phyloP scores from a whole-genome alignment of 1,140 invertebrate genomes.

The Anoplophora glabripennis region DNA sequence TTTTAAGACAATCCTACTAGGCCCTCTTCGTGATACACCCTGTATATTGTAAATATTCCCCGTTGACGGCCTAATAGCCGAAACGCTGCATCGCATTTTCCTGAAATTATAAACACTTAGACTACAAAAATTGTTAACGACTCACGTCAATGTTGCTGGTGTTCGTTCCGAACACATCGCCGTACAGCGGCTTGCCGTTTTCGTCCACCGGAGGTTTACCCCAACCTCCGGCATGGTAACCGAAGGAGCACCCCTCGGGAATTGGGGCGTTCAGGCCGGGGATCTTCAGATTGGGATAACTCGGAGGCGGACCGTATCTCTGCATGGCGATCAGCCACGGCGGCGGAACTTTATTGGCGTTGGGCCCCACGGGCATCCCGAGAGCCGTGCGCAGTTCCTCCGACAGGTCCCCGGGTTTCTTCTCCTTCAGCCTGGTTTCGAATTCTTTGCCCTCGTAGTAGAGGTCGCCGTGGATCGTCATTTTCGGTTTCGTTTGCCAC shows the following conservation, averaged over 20 bases:
- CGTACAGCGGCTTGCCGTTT: constrained; percentile 94
- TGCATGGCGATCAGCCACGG: constrained; percentile 99
- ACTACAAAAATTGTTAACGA: constrained; percentile 13
- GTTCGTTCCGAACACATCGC: constrained; percentile 93
- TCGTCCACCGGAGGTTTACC: constrained; percentile 99
- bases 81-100: no score
- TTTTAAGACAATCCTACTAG: no score
- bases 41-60: no score
- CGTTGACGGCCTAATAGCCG: no score
- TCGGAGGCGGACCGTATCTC: constrained; percentile 97
- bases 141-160: constrained; percentile 61
- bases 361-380: constrained; percentile 97
- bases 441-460: constrained; percentile 99
- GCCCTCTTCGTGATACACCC: no score
- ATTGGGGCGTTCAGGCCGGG: constrained; percentile 91
- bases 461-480: constrained; percentile 98
- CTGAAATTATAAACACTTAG: no score
- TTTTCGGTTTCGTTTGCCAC: constrained; percentile 98
- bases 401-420: constrained; percentile 96
- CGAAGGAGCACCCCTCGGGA: constrained; percentile 95
- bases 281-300: constrained; percentile 98
- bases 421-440: constrained; percentile 95
- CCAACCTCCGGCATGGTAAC: constrained; percentile 99
- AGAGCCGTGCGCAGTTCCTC: constrained; percentile 94
- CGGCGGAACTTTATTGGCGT: constrained; percentile 85